A percentile compares a stretch with the other conserved stretches of the same genome.
phyloP scores from a whole-genome alignment of 1,140 invertebrate genomes.

The Calosoma granatense region DNA sequence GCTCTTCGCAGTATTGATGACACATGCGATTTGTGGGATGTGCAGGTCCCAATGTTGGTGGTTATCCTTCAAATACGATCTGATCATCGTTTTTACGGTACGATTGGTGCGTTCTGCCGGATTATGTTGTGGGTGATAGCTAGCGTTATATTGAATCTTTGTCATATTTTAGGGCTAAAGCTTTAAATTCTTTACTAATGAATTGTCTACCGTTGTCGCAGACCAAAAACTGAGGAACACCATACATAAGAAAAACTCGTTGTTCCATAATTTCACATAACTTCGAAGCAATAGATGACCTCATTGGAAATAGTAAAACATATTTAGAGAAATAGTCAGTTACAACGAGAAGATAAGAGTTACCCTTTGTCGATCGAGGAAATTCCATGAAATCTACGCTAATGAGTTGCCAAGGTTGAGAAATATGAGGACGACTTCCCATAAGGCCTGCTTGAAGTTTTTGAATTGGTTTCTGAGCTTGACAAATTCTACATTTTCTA shows the following conservation, averaged over 20 bases:
- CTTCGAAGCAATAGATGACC: neutral
- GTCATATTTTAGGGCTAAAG: too few species aligned
- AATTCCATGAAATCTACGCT: constrained; percentile 10
- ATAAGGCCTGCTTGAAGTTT: neutral
- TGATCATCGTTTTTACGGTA: too few species aligned
- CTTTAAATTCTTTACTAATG: constrained; percentile 9
- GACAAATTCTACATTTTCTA: neutral
- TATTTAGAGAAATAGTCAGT: constrained; percentile 11
- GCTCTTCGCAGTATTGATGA: too few species aligned
- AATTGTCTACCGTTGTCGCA: constrained; percentile 12
- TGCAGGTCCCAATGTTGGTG: too few species aligned
- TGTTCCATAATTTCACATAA: constrained; percentile 10
- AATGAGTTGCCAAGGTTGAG: constrained; percentile 12
- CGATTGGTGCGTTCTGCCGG: too few species aligned
- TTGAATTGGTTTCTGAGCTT: neutral
- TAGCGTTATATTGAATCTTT: too few species aligned
- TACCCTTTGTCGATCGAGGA: constrained; percentile 6
- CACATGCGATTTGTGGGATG: too few species aligned
- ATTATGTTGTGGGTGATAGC: too few species aligned
- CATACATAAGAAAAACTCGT: constrained; percentile 10
- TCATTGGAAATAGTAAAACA: constrained; percentile 9
- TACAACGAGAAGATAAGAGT: constrained; percentile 11
- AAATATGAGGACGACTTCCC: neutral
- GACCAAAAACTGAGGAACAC: constrained; percentile 5
- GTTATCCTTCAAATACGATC: too few species aligned